Percentiles rank a stretch among this genome's conserved stretches.
phyloP scores from a whole-genome alignment of 2,113 vertebrate genomes.

The Emydura subglobosa region DNA sequence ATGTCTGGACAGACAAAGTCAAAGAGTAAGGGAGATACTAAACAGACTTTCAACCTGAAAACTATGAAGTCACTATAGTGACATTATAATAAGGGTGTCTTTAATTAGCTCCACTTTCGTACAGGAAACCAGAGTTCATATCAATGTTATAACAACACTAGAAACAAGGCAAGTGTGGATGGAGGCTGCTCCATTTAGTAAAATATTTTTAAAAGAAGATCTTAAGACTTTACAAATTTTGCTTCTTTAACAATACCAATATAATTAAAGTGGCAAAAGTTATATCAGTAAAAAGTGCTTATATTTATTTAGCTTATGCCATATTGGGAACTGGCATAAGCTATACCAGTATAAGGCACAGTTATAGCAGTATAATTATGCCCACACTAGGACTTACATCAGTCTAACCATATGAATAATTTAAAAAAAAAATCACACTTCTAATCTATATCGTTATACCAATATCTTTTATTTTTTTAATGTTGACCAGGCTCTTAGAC shows the following conservation, averaged over 20 bases:
- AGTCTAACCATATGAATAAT: rapidly evolving
- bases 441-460: background rate
- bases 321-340: background rate
- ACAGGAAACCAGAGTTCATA: background rate
- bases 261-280: background rate
- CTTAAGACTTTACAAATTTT: background rate
- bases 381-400: background rate
- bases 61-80: conserved; percentile 29
- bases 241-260: background rate
- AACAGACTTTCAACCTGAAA: conserved; percentile 52
- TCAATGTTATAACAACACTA: background rate
- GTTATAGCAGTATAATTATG: background rate
- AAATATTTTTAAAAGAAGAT: background rate
- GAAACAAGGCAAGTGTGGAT: background rate
- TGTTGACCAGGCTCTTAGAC: background rate
- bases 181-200: background rate
- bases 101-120: background rate
- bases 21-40: conserved; percentile 50
- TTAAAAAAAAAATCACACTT: background rate
- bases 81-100: conserved; percentile 33
- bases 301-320: rapidly evolving
- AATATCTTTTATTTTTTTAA: background rate
- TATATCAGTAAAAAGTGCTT: background rate
- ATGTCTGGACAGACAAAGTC: conserved; percentile 47
- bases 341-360: rapidly evolving